Percentiles rank a stretch among this genome's conserved stretches.
Conservation (phyloP, 2,113 vertebrate genomes). For the Tenrec ecaudatus region DNA sequence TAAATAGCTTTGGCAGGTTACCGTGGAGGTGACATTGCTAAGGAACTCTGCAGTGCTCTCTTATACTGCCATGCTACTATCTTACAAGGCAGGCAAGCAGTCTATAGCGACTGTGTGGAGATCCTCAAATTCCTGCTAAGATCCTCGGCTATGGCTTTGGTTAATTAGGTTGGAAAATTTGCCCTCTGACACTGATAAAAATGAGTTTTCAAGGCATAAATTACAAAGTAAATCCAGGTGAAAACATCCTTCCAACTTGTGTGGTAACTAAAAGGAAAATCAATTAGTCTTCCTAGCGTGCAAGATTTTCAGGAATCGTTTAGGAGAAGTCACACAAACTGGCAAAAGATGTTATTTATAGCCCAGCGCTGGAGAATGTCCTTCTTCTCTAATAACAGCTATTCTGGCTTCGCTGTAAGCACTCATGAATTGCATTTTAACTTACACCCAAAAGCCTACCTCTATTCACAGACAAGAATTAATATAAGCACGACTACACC, state of each 20-base stretch:
- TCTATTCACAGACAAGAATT: not conserved
- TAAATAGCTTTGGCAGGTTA: constrained; percentile 42
- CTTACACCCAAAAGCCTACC: not conserved
- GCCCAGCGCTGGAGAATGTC: not conserved
- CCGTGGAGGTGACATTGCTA: constrained; percentile 59
- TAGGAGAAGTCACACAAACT: not conserved
- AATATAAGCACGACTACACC: not conserved
- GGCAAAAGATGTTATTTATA: not conserved
- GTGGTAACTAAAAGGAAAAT: not conserved
- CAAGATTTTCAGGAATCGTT: not conserved
- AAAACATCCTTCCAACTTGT: not conserved
- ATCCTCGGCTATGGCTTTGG: not conserved
- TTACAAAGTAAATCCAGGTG: not conserved
- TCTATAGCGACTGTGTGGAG: not conserved
- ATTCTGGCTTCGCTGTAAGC: not conserved
- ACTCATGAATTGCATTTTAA: not conserved
- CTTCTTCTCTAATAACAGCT: not conserved
- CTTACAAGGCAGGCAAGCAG: not conserved
- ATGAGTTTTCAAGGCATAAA: not conserved
- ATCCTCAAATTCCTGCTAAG: not conserved
- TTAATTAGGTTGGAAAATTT: not conserved
- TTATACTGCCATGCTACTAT: not conserved
- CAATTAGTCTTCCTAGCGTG: not conserved
- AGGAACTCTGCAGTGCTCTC: not conserved
- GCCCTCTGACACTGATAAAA: not conserved